phyloP scores from a whole-genome alignment of 2,888 invertebrate species.

The Leucania comma region DNA sequence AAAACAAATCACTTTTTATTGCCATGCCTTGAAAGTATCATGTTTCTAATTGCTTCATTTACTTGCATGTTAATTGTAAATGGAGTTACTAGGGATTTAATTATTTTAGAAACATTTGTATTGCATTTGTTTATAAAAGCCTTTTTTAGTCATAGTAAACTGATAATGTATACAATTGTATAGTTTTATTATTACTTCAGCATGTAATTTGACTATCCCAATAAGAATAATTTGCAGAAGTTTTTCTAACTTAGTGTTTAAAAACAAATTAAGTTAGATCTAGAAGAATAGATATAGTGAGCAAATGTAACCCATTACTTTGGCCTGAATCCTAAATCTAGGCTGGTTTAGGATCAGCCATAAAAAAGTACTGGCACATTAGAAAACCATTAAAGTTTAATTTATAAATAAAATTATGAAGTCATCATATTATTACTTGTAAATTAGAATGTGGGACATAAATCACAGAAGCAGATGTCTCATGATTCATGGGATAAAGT shows the following conservation, averaged over 20 bases:
- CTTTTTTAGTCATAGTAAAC: neutral
- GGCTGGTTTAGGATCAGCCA: too few relatives aligned
- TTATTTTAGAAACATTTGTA: neutral
- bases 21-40: slow-evolving; percentile 16
- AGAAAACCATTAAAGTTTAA: slow-evolving; percentile 24
- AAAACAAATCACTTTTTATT: slow-evolving; percentile 20
- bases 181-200: neutral
- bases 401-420: slow-evolving; percentile 44
- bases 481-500: slow-evolving; percentile 75
- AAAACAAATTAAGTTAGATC: neutral
- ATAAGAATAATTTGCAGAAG: neutral
- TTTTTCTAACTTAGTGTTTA: neutral
- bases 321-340: neutral
- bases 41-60: slow-evolving; percentile 30
- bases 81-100: neutral
- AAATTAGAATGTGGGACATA: slow-evolving; percentile 57
- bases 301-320: neutral
- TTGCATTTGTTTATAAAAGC: neutral
- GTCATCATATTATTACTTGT: slow-evolving; percentile 40
- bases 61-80: slow-evolving; percentile 36
- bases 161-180: too few relatives aligned
- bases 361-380: slow-evolving; percentile 16
- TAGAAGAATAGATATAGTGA: neutral
- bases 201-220: neutral
- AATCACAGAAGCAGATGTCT: slow-evolving; percentile 73